Conservation (phyloP, 2,113 vertebrate genomes). For the Channa maculata region DNA sequence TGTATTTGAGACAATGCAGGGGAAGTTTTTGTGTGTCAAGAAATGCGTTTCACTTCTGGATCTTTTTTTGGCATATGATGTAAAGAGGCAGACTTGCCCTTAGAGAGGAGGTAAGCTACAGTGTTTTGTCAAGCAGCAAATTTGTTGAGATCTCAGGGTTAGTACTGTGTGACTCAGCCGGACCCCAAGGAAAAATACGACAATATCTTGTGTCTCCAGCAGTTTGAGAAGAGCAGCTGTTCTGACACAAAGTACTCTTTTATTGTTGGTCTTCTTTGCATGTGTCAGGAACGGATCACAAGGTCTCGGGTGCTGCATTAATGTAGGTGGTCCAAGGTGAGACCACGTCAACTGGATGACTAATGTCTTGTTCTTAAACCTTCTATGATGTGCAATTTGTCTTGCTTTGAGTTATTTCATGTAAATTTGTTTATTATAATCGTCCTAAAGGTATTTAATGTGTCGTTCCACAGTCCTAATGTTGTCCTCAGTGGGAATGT, state of each 20-base stretch:
- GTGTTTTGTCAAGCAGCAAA: slow-evolving; percentile 69
- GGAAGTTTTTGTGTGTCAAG: slow-evolving; percentile 26
- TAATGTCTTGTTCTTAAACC: background rate
- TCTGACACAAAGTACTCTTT: background rate
- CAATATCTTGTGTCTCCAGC: slow-evolving; percentile 29
- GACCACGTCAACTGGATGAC: background rate
- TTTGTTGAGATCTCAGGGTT: slow-evolving; percentile 65
- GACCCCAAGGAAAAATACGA: slow-evolving; percentile 30
- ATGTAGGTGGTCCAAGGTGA: background rate
- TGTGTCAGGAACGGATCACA: background rate
- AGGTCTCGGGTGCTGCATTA: background rate
- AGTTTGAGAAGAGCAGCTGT: slow-evolving; percentile 24
- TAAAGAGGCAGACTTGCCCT: slow-evolving; percentile 42
- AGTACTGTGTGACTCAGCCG: slow-evolving; percentile 53
- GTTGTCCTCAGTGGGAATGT: slow-evolving; percentile 11
- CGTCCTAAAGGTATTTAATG: background rate
- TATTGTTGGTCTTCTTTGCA: background rate
- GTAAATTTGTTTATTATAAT: no score
- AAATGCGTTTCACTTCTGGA: slow-evolving; percentile 20
- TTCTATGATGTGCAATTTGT: background rate
- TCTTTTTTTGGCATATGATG: slow-evolving; percentile 16
- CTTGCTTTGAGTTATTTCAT: no score
- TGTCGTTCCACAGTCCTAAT: slow-evolving; percentile 1
- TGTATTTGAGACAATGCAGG: background rate
- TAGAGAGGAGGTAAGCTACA: slow-evolving; percentile 39